A percentile compares a stretch with the other conserved stretches of the same genome.
These are phyloP conservation scores for Nicator chloris DNA, from an alignment of 2,113 vertebrate species.

Conservation along the genomic window DNA sequence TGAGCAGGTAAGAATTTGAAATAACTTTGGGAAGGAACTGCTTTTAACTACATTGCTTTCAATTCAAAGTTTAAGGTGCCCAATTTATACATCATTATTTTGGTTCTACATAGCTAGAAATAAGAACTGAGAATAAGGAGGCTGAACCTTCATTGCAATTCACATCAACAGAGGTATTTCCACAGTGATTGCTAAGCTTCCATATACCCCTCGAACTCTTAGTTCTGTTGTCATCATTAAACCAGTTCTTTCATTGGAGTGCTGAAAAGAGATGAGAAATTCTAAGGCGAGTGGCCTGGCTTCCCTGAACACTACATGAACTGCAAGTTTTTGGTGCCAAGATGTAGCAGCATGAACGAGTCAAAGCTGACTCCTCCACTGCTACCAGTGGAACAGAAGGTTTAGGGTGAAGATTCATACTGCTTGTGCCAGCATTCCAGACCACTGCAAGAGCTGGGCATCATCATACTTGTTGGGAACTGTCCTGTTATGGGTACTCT, in stretches of 20 bases:
- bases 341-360: not conserved
- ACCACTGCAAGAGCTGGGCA: not conserved
- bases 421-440: not conserved
- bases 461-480: not conserved
- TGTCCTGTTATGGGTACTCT: not conserved
- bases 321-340: not conserved
- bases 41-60: not conserved
- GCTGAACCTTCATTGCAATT: not conserved
- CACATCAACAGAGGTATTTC: not conserved
- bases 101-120: not conserved
- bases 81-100: not conserved
- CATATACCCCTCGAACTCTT: not conserved
- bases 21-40: not conserved
- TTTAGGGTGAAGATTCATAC: not conserved
- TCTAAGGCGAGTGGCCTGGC: not conserved
- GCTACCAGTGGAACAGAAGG: not conserved
- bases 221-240: not conserved
- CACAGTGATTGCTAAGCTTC: not conserved
- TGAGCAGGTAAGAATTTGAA: not conserved
- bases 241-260: not conserved
- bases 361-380: not conserved
- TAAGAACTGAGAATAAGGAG: not conserved
- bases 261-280: not conserved
- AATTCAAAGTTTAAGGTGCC: not conserved
- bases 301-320: not conserved